These are phyloP conservation scores for Andrena haemorrhoa DNA, from an alignment of 2,888 invertebrate genomes.

Conservation along the genomic window DNA sequence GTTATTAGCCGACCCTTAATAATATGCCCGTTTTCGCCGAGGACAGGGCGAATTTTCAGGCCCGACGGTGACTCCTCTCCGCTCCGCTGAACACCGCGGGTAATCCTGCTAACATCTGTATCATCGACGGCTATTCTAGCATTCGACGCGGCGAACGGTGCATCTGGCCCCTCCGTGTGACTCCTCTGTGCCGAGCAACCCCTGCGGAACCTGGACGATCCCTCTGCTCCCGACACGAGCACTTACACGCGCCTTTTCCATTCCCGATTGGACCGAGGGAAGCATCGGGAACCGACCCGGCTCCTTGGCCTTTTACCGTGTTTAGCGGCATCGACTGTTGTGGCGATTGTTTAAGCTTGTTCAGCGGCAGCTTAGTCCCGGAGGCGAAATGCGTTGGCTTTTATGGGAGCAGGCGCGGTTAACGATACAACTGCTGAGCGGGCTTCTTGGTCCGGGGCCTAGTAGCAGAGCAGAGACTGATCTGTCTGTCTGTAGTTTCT, in stretches of 20 bases:
- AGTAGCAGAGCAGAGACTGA: too few species aligned
- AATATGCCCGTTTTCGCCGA: slow-evolving; percentile 67
- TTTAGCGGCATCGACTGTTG: too few species aligned
- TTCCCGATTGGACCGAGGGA: not conserved
- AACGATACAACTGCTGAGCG: too few species aligned
- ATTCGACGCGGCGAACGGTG: slow-evolving; percentile 70
- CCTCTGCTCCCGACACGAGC: not conserved
- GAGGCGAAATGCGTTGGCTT: too few species aligned
- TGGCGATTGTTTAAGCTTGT: too few species aligned
- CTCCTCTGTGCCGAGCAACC: not conserved
- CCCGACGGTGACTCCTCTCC: slow-evolving; percentile 60
- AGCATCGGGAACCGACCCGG: not conserved
- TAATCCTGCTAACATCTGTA: slow-evolving; percentile 82
- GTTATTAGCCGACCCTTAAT: slow-evolving; percentile 83
- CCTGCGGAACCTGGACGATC: not conserved
- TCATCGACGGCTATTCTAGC: slow-evolving; percentile 78
- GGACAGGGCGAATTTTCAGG: slow-evolving; percentile 24
- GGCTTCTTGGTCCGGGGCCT: too few species aligned
- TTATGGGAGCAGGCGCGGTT: too few species aligned
- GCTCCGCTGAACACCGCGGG: slow-evolving; percentile 63
- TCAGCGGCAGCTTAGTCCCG: too few species aligned
- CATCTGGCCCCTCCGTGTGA: slow-evolving; percentile 75
- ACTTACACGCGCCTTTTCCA: not conserved
- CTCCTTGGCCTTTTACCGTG: too few species aligned
- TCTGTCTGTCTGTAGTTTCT: too few species aligned